Conservation (phyloP, 2,888 invertebrate species). For the Ramazzottius varieornatus region DNA sequence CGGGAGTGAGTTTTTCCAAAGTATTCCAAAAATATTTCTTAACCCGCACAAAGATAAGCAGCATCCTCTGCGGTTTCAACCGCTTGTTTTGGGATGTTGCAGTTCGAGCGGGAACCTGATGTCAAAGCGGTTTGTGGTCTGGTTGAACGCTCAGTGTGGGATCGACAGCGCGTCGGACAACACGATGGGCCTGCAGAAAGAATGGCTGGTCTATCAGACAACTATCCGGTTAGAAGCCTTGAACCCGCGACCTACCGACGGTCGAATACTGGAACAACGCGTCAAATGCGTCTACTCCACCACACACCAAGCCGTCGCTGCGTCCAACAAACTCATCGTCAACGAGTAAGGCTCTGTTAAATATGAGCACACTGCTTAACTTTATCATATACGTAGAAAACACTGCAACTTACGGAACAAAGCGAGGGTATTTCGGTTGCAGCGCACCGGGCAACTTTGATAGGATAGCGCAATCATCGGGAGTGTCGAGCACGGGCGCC, state of each 20-base stretch:
- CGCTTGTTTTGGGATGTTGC: too few species aligned
- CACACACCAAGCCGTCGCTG: not conserved
- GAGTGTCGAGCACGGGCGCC: not conserved
- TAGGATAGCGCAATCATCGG: not conserved
- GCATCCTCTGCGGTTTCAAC: too few species aligned
- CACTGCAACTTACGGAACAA: too few species aligned
- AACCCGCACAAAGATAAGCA: too few species aligned
- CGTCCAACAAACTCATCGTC: constrained; percentile 4
- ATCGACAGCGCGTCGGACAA: constrained; percentile 3
- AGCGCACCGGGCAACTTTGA: constrained; percentile 2
- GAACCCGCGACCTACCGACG: constrained; percentile 2
- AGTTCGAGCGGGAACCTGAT: constrained; percentile 1
- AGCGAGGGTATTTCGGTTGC: too few species aligned
- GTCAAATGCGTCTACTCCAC: constrained; percentile 4
- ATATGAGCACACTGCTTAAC: not conserved
- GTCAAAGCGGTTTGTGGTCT: constrained; percentile 1
- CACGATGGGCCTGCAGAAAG: not conserved
- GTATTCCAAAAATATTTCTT: too few species aligned
- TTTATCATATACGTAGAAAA: not conserved
- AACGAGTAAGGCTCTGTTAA: not conserved
- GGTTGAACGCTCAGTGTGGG: not conserved
- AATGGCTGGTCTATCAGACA: constrained; percentile 1
- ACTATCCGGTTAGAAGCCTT: not conserved
- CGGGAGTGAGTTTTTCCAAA: too few species aligned
- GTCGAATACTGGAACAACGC: not conserved